These are phyloP conservation scores for Acipenser transmontanus DNA, from an alignment of 2,797 vertebrate genomes.

Conservation along the genomic window DNA sequence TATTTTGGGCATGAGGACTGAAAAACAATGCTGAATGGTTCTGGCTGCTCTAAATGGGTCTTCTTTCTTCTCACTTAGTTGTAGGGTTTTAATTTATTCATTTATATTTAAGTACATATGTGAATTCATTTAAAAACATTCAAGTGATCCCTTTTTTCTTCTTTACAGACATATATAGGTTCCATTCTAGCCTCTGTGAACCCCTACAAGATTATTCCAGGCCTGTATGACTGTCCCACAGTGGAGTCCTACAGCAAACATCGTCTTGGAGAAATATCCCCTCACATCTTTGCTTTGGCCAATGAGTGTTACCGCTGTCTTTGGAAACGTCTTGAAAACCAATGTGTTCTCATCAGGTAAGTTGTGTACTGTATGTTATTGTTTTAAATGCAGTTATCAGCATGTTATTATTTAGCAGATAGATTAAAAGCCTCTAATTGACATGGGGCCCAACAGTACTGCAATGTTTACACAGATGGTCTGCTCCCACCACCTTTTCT, in stretches of 20 bases:
- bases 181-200: constrained; percentile 93
- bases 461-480: no score
- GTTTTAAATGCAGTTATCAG: no score
- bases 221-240: constrained; percentile 65
- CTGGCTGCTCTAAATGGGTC: neutral
- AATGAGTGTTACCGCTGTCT: constrained; percentile 93
- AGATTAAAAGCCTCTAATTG: no score
- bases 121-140: no score
- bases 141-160: neutral
- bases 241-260: constrained; percentile 76
- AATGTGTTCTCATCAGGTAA: constrained; percentile 96
- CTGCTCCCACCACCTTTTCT: no score
- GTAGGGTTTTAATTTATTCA: no score
- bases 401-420: no score
- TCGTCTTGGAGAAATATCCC: constrained; percentile 80
- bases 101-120: no score
- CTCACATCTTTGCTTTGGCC: constrained; percentile 89
- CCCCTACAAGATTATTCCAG: constrained; percentile 79
- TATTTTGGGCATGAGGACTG: no score
- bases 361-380: neutral
- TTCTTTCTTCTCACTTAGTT: neutral
- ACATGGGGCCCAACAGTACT: no score
- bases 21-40: no score
- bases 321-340: constrained; percentile 85
- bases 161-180: constrained; percentile 82